Evolutionary conservation across 2,888 invertebrate species (phyloP).

Genomic region (Heliconius hortense): DNA sequence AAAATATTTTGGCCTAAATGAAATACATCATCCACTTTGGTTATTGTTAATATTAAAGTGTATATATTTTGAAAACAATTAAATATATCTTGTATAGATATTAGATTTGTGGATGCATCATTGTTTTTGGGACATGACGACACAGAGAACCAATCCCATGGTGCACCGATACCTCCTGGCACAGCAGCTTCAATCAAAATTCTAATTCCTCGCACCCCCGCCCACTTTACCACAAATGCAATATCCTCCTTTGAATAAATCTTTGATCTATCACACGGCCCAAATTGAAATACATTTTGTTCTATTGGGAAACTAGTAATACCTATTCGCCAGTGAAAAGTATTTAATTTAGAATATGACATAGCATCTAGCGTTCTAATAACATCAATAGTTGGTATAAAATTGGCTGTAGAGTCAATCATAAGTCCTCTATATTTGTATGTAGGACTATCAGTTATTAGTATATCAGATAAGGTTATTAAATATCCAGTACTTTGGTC

Average conservation of each 20-base stretch:
- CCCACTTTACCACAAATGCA: slow-evolving; percentile 87
- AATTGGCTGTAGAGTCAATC: slow-evolving; percentile 95
- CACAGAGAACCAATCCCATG: slow-evolving; percentile 90
- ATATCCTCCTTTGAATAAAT: slow-evolving; percentile 87
- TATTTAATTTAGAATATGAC: slow-evolving; percentile 93
- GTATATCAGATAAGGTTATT: slow-evolving; percentile 82
- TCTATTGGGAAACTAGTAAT: slow-evolving; percentile 94
- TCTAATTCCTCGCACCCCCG: slow-evolving; percentile 89
- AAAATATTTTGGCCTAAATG: slow-evolving; percentile 91
- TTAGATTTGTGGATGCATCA: slow-evolving; percentile 75
- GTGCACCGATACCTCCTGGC: slow-evolving; percentile 92
- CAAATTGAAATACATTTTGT: slow-evolving; percentile 86
- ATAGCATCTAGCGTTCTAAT: slow-evolving; percentile 90
- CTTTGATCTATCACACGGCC: slow-evolving; percentile 89
- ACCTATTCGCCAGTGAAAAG: slow-evolving; percentile 95
- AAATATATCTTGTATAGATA: slow-evolving; percentile 87
- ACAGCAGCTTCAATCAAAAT: slow-evolving; percentile 93
- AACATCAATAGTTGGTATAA: slow-evolving; percentile 86
- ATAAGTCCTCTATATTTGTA: slow-evolving; percentile 91
- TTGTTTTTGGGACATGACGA: slow-evolving; percentile 62
- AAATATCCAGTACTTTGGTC: slow-evolving; percentile 84
- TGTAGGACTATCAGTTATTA: slow-evolving; percentile 88
- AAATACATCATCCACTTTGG: slow-evolving; percentile 87
- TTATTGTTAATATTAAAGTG: slow-evolving; percentile 85
- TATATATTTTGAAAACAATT: slow-evolving; percentile 87